Percentiles rank a stretch among this genome's conserved stretches.
Evolutionary conservation across 2,113 vertebrate species (phyloP).

Genomic region (Syngnathus typhle): DNA sequence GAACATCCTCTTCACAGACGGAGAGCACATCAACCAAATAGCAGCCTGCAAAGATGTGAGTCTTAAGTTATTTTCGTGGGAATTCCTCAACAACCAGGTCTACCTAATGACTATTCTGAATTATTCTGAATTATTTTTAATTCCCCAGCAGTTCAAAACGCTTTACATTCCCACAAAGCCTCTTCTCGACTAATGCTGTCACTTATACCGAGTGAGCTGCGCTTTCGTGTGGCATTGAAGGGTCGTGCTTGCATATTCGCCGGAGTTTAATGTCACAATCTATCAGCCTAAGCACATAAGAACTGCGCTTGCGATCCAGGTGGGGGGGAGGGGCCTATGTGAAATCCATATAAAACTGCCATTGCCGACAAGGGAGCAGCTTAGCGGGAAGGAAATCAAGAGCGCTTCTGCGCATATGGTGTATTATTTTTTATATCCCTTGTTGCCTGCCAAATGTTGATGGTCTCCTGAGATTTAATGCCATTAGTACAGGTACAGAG

Average conservation of each 20-base stretch:
- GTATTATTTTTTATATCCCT: constrained; percentile 2
- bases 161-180: neutral
- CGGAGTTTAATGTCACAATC: constrained; percentile 11
- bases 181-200: neutral
- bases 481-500: neutral
- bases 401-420: neutral
- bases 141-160: neutral
- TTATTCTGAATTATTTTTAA: neutral
- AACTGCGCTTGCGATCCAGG: constrained; percentile 7
- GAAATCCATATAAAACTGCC: constrained; percentile 45
- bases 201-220: neutral
- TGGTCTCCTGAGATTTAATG: neutral
- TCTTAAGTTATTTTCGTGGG: neutral
- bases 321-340: constrained; percentile 36
- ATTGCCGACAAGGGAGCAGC: constrained; percentile 14
- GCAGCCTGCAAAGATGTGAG: constrained; percentile 97
- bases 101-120: neutral
- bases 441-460: constrained; percentile 5
- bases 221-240: neutral
- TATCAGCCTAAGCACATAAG: constrained; percentile 42
- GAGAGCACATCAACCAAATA: constrained; percentile 97
- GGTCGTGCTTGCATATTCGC: neutral
- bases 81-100: neutral
- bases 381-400: constrained; percentile 20
- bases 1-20: constrained; percentile 97